A percentile compares a stretch with the other conserved stretches of the same genome.
phyloP scores from a whole-genome alignment of 1,140 invertebrate species.

The Psilanteris sp. region DNA sequence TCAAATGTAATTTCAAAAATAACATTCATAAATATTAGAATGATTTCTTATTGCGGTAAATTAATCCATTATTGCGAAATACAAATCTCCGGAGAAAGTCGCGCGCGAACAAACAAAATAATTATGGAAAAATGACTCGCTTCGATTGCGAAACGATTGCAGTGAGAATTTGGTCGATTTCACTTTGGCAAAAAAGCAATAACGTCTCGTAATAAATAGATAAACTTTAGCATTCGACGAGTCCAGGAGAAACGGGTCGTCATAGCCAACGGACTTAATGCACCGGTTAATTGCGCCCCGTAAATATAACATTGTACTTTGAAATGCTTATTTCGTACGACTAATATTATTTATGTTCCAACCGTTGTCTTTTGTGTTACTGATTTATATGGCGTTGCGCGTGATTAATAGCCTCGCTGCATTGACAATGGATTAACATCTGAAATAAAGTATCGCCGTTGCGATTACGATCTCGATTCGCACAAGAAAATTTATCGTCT shows the following conservation, averaged over 20 bases:
- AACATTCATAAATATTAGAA: too few relatives aligned
- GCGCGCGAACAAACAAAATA: slow-evolving; percentile 18
- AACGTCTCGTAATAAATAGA: slow-evolving; percentile 32
- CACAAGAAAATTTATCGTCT: slow-evolving; percentile 24
- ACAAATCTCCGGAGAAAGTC: slow-evolving; percentile 21
- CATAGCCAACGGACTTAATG: slow-evolving; percentile 44
- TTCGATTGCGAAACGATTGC: slow-evolving; percentile 18
- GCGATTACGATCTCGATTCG: slow-evolving; percentile 38
- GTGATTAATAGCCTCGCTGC: slow-evolving; percentile 31
- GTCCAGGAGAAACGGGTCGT: slow-evolving; percentile 20
- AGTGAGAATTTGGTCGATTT: slow-evolving; percentile 38
- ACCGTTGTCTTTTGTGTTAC: slow-evolving; percentile 44
- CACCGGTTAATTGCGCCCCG: slow-evolving; percentile 48
- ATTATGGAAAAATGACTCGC: slow-evolving; percentile 33
- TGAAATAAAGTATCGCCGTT: slow-evolving; percentile 39
- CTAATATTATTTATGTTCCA: slow-evolving; percentile 57
- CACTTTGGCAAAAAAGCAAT: slow-evolving; percentile 12
- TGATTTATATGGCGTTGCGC: slow-evolving; percentile 24
- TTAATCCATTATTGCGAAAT: slow-evolving; percentile 21
- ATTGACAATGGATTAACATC: slow-evolving; percentile 52
- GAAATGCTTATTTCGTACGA: slow-evolving; percentile 35
- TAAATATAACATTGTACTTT: slow-evolving; percentile 44
- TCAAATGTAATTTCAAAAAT: too few relatives aligned
- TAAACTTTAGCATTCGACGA: slow-evolving; percentile 4
- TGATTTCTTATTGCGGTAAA: slow-evolving; percentile 2